phyloP scores from a whole-genome alignment of 2,888 invertebrate species.

The Synanthedon vespiformis region DNA sequence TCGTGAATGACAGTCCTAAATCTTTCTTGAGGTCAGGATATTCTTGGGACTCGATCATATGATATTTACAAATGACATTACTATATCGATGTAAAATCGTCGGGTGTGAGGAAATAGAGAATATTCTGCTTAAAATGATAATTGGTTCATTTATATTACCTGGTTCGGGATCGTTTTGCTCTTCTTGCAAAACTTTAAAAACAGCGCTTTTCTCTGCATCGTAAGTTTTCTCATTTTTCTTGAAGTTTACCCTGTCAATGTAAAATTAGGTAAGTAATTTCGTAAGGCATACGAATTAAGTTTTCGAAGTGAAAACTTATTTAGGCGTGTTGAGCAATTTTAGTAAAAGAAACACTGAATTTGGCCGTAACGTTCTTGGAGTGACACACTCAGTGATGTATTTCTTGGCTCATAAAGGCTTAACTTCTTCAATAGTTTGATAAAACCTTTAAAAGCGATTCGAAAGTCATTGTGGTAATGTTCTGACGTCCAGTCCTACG shows the following conservation, averaged over 20 bases:
- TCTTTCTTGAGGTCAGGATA: neutral
- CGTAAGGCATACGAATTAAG: too few species aligned
- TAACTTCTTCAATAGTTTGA: too few species aligned
- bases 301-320: too few species aligned
- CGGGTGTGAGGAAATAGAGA: slow-evolving; percentile 1
- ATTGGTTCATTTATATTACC: slow-evolving; percentile 61
- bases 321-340: too few species aligned
- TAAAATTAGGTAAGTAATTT: slow-evolving; percentile 5
- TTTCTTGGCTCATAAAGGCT: too few species aligned
- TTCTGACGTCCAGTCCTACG: too few species aligned
- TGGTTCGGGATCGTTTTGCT: slow-evolving; percentile 84
- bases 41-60: neutral
- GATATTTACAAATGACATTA: neutral
- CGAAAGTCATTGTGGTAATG: too few species aligned
- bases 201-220: slow-evolving; percentile 90
- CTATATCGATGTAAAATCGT: too few species aligned
- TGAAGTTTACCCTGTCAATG: slow-evolving; percentile 87
- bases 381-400: too few species aligned
- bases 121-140: slow-evolving; percentile 1
- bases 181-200: slow-evolving; percentile 90
- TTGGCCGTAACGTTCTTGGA: too few species aligned
- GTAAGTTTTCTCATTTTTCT: slow-evolving; percentile 93
- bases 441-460: too few species aligned
- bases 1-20: neutral
- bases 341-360: too few species aligned